Base-by-base conservation (phyloP, 1,140 invertebrate species). In the Palaemon carinicauda region DNA sequence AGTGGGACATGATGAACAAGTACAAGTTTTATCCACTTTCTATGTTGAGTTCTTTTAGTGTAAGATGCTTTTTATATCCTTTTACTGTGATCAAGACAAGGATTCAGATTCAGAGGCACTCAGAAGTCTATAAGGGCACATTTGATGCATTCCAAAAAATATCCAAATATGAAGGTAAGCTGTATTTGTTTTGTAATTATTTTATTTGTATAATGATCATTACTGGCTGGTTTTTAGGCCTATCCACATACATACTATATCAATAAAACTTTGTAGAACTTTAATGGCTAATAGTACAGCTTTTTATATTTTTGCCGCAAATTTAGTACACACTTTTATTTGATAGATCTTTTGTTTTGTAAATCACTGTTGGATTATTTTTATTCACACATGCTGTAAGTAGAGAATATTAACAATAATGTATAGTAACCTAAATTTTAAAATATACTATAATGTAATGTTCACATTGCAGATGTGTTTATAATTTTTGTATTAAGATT, bases 1-100 rank as follows among this genome's bases (percentile, higher is more conserved):
- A 99, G 92, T 98, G 98, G 96, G 94, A 98, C 86, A 99, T 99
- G 97, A 97, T 99, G 96, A 96, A 99, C 91, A 98, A 98, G 90
- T 94, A 93, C 27, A 91, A 98, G 95, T 93, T 98, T 96, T 93
- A 98, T 95, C 97, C 98, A 3, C 92, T 99, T 54, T 98, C 97
- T 74, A 96, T 98, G 93, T 91, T 98, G 1, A 95, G 94, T 90
- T 96, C 95, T 3, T 96, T 98, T 91, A 93, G 95, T 89, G 95
- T 99, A 54, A 94, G 98, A 73, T 96, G 96, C 90, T 94, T 97
- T 77, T 93, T 99, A 2, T 99, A 99, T 92, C 98, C 98, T 0
- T 93, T 99, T 87, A 98, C 97, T 51, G 94, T 99, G n/a, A 96
- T 99, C 54, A 99, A 99, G 92, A 99, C 98, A 1, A 94, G 98